Evolutionary conservation across 2,888 invertebrate genomes (phyloP).

Genomic region (Theristus sp.): DNA sequence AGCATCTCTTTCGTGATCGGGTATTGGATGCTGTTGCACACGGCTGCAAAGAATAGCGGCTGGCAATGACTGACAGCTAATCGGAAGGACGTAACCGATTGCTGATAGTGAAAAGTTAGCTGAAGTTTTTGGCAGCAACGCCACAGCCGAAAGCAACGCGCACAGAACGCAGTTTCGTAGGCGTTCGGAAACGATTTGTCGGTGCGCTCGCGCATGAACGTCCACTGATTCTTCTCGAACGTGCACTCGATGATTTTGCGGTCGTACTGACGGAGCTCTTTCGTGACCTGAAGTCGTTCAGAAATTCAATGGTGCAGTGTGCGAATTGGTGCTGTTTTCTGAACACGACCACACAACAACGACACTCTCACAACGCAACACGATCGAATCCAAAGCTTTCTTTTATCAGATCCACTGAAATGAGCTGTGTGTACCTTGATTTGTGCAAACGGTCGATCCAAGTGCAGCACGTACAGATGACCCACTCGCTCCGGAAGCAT

Average conservation of each 20-base stretch:
- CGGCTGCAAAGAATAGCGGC: slow-evolving; percentile 10
- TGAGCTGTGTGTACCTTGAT: slow-evolving; percentile 54
- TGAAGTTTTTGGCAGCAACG: too few relatives aligned
- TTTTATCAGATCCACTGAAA: too few relatives aligned
- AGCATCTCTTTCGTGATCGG: slow-evolving; percentile 17
- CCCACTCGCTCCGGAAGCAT: slow-evolving; percentile 31
- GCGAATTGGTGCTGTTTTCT: too few relatives aligned
- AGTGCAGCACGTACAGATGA: slow-evolving; percentile 20
- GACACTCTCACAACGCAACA: too few relatives aligned
- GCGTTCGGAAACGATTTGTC: slow-evolving; percentile 93
- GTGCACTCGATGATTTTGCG: slow-evolving; percentile 92
- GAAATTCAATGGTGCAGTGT: too few relatives aligned
- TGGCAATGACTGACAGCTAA: not conserved
- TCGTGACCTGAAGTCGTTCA: slow-evolving; percentile 38
- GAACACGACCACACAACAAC: too few relatives aligned
- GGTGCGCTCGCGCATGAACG: slow-evolving; percentile 78
- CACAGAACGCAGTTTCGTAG: slow-evolving; percentile 56
- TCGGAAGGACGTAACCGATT: not conserved
- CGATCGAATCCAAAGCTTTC: too few relatives aligned
- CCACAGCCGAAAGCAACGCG: too few relatives aligned
- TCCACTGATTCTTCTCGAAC: slow-evolving; percentile 53
- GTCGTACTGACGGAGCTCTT: slow-evolving; percentile 54
- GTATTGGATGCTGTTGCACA: slow-evolving; percentile 20
- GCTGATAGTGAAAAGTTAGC: too few relatives aligned
- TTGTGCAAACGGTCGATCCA: slow-evolving; percentile 45